Evolutionary conservation across 2,888 invertebrate species (phyloP).

Genomic region (Acrocera orbiculus): DNA sequence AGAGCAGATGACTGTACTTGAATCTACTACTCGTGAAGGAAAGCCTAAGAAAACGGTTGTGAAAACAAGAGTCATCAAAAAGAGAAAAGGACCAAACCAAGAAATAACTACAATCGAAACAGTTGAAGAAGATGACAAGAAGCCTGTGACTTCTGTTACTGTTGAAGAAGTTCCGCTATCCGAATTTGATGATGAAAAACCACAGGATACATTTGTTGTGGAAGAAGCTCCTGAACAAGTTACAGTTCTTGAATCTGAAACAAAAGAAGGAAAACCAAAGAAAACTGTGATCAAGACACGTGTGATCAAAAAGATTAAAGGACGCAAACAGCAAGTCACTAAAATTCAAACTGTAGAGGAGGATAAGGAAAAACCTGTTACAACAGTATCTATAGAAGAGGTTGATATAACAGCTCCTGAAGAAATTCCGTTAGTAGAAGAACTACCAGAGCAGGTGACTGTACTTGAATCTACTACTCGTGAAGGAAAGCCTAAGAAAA

Average conservation of each 20-base stretch:
- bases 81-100: slow-evolving; percentile 21
- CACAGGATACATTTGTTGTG: no score
- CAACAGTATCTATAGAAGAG: slow-evolving; percentile 17
- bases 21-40: slow-evolving; percentile 22
- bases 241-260: slow-evolving; percentile 8
- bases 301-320: slow-evolving; percentile 22
- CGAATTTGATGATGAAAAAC: no score
- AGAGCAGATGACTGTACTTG: slow-evolving; percentile 19
- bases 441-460: slow-evolving; percentile 14
- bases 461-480: slow-evolving; percentile 14
- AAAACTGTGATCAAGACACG: slow-evolving; percentile 21
- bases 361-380: slow-evolving; percentile 22
- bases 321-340: slow-evolving; percentile 23
- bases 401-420: slow-evolving; percentile 10
- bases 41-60: slow-evolving; percentile 9
- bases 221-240: slow-evolving; percentile 23
- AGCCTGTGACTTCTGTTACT: slow-evolving; percentile 17
- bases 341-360: slow-evolving; percentile 25
- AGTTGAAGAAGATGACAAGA: slow-evolving; percentile 16
- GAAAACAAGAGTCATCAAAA: slow-evolving; percentile 10
- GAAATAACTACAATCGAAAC: slow-evolving; percentile 28
- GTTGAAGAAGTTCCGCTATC: slow-evolving; percentile 14
- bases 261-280: slow-evolving; percentile 20
- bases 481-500: slow-evolving; percentile 19
- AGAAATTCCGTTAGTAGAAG: slow-evolving; percentile 16